phyloP scores from a whole-genome alignment of 2,888 invertebrate genomes.

The Aleiodes leptofemur region DNA sequence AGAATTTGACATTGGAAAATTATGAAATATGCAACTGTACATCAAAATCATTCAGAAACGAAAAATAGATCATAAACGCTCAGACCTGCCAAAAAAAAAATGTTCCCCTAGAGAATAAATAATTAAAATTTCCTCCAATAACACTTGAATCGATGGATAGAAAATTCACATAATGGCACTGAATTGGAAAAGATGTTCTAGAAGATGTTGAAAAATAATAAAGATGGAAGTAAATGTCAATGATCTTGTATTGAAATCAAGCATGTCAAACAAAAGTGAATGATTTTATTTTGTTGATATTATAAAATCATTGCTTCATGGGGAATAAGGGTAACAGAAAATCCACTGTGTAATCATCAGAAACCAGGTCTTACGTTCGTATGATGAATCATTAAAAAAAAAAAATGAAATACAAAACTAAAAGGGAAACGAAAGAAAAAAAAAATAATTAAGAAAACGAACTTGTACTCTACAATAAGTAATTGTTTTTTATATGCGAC shows the following conservation, averaged over 20 bases:
- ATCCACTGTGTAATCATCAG: slow-evolving; percentile 3
- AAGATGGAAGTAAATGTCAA: too few relatives aligned
- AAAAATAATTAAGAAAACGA: slow-evolving; percentile 67
- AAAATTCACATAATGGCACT: slow-evolving; percentile 26
- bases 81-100: slow-evolving; percentile 70
- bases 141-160: slow-evolving; percentile 36
- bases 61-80: slow-evolving; percentile 57
- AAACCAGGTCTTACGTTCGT: slow-evolving; percentile 63
- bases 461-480: slow-evolving; percentile 72
- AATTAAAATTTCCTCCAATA: slow-evolving; percentile 3
- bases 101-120: slow-evolving; percentile 17
- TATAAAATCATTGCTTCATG: slow-evolving; percentile 23
- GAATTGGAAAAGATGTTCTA: background rate
- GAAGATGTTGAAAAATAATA: too few relatives aligned
- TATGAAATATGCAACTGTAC: background rate
- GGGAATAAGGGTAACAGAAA: slow-evolving; percentile 24
- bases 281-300: background rate
- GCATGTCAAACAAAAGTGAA: background rate
- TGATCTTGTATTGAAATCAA: too few relatives aligned
- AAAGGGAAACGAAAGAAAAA: slow-evolving; percentile 44
- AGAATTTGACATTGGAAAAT: slow-evolving; percentile 28
- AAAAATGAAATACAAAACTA: slow-evolving; percentile 51
- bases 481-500: slow-evolving; percentile 74
- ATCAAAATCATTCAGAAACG: slow-evolving; percentile 33
- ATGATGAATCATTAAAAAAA: slow-evolving; percentile 64